Evolutionary conservation across 2,113 vertebrate genomes (phyloP).

Genomic region (Caracal caracal): DNA sequence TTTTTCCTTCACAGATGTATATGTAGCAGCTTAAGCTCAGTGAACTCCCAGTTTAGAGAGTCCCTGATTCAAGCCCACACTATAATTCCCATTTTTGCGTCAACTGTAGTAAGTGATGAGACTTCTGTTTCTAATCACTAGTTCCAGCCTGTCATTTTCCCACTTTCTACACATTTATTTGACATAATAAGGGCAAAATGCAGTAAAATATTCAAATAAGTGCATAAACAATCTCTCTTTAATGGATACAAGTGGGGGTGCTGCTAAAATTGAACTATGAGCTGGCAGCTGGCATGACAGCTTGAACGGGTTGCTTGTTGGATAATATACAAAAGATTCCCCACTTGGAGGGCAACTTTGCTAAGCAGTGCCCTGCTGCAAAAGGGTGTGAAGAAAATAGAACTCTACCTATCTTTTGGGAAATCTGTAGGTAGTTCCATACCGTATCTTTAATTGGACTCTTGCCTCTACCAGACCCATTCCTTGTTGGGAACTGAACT

Average conservation of each 20-base stretch:
- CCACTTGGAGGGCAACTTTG: fast-evolving
- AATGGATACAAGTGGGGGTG: neutral
- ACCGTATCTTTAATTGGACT: neutral
- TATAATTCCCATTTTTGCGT: neutral
- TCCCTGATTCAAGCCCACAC: neutral
- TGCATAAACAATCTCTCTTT: neutral
- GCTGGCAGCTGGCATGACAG: neutral
- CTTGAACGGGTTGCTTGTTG: neutral
- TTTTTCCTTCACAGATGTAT: neutral
- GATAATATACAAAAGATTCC: neutral
- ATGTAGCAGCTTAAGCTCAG: neutral
- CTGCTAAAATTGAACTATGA: neutral
- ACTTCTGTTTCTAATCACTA: neutral
- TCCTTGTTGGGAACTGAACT: neutral
- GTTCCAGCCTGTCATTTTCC: neutral
- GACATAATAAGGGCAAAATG: constrained; percentile 33
- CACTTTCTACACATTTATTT: constrained; percentile 53
- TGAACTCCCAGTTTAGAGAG: neutral
- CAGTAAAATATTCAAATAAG: constrained; percentile 7
- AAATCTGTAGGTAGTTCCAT: neutral
- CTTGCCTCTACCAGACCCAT: neutral
- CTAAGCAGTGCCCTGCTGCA: neutral
- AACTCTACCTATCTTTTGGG: neutral
- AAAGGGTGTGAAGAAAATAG: neutral
- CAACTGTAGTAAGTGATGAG: constrained; percentile 14